These are phyloP conservation scores for Pionites leucogaster DNA, from an alignment of 2,113 vertebrate genomes.

Conservation along the genomic window DNA sequence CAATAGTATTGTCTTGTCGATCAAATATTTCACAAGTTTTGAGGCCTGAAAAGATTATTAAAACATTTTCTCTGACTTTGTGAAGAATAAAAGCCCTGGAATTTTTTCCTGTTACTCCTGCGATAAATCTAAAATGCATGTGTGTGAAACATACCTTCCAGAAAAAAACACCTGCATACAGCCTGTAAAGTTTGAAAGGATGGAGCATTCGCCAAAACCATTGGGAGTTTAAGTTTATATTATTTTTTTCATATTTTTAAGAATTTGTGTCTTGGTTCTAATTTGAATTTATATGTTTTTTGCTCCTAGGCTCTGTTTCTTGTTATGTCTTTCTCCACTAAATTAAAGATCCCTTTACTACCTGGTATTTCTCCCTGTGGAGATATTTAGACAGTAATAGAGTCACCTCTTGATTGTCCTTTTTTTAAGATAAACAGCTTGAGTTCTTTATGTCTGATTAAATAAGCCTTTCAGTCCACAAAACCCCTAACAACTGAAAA, in stretches of 20 bases:
- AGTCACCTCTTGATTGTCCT: constrained; percentile 32
- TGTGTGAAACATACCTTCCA: neutral
- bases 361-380: constrained; percentile 28
- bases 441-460: constrained; percentile 28
- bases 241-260: neutral
- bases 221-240: neutral
- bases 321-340: constrained; percentile 2
- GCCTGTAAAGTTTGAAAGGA: neutral
- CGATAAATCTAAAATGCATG: neutral
- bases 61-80: neutral
- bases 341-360: constrained; percentile 46
- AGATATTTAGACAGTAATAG: constrained; percentile 17
- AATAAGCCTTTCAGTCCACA: neutral
- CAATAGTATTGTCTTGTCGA: neutral
- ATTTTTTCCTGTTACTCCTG: neutral
- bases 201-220: neutral
- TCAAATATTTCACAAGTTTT: neutral
- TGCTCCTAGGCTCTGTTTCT: constrained; percentile 22
- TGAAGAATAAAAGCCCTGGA: neutral
- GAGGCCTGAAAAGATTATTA: neutral
- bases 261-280: neutral
- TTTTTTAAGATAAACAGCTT: constrained; percentile 20
- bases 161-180: neutral
- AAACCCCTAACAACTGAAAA: neutral
- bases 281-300: constrained; percentile 28